These are phyloP conservation scores for Apantesis nais DNA, from an alignment of 2,888 invertebrate genomes.

Conservation along the genomic window DNA sequence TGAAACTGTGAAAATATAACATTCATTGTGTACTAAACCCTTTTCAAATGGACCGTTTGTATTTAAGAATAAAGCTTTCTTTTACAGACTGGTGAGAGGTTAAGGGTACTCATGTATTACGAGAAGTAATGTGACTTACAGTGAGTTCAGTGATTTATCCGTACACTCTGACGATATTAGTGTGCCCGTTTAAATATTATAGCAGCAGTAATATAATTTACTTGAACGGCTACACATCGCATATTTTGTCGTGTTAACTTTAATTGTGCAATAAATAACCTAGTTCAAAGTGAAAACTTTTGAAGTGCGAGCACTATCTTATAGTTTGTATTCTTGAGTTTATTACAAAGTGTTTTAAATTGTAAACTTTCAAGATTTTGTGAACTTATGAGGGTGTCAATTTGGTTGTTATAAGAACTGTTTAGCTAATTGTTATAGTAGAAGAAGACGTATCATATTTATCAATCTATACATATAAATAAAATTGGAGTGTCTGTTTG, in stretches of 20 bases:
- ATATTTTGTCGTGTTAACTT: constrained; percentile 24
- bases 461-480: too few relatives aligned
- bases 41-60: not conserved
- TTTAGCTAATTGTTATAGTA: not conserved
- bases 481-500: too few relatives aligned
- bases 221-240: not conserved
- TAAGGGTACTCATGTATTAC: not conserved
- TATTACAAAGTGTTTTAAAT: not conserved
- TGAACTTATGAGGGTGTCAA: not conserved
- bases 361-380: not conserved
- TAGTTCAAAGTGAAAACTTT: constrained; percentile 24
- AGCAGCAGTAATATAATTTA: not conserved
- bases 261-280: constrained; percentile 38
- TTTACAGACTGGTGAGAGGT: not conserved
- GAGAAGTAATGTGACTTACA: not conserved
- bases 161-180: not conserved
- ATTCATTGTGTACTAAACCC: not conserved
- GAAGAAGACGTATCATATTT: not conserved
- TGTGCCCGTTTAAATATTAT: not conserved
- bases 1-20: not conserved
- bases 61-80: not conserved
- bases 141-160: not conserved
- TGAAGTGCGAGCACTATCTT: constrained; percentile 19
- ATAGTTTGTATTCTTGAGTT: not conserved
- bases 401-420: not conserved